Conservation (phyloP, 2,113 vertebrate species). For the Rhadina sibilatrix region DNA sequence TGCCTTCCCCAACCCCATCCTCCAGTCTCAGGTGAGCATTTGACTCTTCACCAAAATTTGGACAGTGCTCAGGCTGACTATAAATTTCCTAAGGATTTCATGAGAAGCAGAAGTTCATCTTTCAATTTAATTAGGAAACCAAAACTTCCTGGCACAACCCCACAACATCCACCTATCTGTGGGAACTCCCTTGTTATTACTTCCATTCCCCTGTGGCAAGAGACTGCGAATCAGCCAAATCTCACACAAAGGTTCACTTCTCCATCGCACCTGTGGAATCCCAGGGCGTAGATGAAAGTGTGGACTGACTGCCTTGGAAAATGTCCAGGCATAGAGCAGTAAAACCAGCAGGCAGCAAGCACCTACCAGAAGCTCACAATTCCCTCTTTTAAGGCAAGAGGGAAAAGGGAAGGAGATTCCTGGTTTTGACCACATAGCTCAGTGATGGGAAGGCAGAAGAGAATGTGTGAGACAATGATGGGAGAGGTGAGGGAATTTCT, state of each 20-base stretch:
- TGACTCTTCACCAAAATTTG: neutral
- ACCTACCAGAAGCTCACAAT: neutral
- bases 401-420: neutral
- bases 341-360: neutral
- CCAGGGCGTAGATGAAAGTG: neutral
- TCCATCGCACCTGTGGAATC: constrained; percentile 23
- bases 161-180: constrained; percentile 8
- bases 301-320: constrained; percentile 8
- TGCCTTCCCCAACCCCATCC: neutral
- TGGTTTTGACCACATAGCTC: neutral
- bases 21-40: neutral
- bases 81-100: neutral
- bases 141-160: constrained; percentile 33
- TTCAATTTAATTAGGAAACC: constrained; percentile 8
- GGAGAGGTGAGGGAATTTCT: neutral
- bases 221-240: constrained; percentile 18
- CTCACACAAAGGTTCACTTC: constrained; percentile 43
- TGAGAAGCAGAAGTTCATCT: neutral
- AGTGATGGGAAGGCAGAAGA: neutral
- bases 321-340: neutral
- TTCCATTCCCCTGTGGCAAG: constrained; percentile 44
- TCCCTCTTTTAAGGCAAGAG: rapidly evolving
- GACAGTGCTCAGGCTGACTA: neutral
- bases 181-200: constrained; percentile 51
- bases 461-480: neutral